Evolutionary conservation across 1,140 invertebrate species (phyloP), one percentile per base, ranked within the genome.

Genomic region (Drosophila sp.): DNA sequence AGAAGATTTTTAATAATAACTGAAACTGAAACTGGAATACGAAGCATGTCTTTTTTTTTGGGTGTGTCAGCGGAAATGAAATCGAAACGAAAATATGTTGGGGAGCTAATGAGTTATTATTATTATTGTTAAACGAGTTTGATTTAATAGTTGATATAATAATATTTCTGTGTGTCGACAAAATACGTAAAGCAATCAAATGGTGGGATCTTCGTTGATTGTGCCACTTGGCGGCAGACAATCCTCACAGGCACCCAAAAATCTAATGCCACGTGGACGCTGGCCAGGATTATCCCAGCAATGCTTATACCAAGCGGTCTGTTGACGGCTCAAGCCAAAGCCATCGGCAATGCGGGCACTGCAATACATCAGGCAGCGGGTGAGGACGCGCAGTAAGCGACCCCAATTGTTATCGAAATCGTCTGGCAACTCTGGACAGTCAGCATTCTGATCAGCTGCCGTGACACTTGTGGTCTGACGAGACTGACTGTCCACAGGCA

Each of bases 281-380:
- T 63, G 21, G 0, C 57, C 61, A 4, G 63, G 82, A 48, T 57
- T 48, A 6, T 78, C 56, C 82, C 78, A 84, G 58, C 81, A 84
- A 32, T 84, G 74, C 9, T 86, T 84, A 38, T 84, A 84, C 81
- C 81, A 84, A 4, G 53, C 43, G 0, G 62, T 43, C 29, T 77
- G 72, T 29, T 84, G 81, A 0, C 51, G 74, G 5, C 65, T 77
- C 50, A 84, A 27, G 0, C 81, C 81, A 18, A 86, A 72, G 0
- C 81, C 81, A 4, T 78, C 53, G 4, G 74, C 77, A 36, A 84
- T 50, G 0, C 65, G 59, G 7, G 25, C 34, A 8, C 40, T 21
- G 21, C 61, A 74, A 3, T 75, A 56, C 7, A 58, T 4, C 7
- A 84, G 2, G 9, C 57, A 59, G 6, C 65, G 69, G 0, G 6